Base-by-base conservation (phyloP, 2,113 vertebrate genomes). In the Cyphomyrus discorhynchus region DNA sequence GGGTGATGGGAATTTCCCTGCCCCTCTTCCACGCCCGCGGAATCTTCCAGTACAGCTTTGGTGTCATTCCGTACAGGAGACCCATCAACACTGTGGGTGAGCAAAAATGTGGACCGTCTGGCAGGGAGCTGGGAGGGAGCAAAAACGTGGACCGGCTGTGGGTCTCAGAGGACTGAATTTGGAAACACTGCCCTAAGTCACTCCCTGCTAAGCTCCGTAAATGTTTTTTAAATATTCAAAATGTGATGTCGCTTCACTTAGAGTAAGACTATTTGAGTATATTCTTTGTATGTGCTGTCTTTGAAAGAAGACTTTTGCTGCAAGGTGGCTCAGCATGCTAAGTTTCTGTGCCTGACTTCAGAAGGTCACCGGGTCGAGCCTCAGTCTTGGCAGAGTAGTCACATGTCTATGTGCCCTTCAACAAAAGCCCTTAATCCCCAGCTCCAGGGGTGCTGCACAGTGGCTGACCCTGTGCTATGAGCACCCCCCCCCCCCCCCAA, bases 41-140 rank as follows among this genome's bases (percentile, higher is more conserved):
- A 0, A 15, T 99, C 91, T 99, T 99, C 93, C 98, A 99, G 95
- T 98, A 99, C 93, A 98, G 94, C 91, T 98, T 99, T 0, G 98
- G 98, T 13, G 49, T 98, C 1, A 47, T 99, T 0, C 98, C 98
- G 0, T 98, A 98, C 94, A 95, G 98, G 53, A 96, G 93, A 89
- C 97, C 97, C 5, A 96, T 99, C 93, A 92, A 50, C 89, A 98
- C 98, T 0, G 93, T 99, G 42, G 97, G 98, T 99, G 91, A 96
- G 98, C 96, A 87, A 45, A 47, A 8, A 17, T 8, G 53, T 58
- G 53, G 53, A 24, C 19, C 8, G 19, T 58, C 53, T 58, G 53
- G 56, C 56, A n/a, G 21, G 21, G 56, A 58, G 53, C 53, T 58
- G 53, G 53, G 19, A 58, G 19, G 53, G 21, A 58, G 56, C n/a